Conservation (phyloP, 1,140 invertebrate genomes). For the Heliconius hermathena region DNA sequence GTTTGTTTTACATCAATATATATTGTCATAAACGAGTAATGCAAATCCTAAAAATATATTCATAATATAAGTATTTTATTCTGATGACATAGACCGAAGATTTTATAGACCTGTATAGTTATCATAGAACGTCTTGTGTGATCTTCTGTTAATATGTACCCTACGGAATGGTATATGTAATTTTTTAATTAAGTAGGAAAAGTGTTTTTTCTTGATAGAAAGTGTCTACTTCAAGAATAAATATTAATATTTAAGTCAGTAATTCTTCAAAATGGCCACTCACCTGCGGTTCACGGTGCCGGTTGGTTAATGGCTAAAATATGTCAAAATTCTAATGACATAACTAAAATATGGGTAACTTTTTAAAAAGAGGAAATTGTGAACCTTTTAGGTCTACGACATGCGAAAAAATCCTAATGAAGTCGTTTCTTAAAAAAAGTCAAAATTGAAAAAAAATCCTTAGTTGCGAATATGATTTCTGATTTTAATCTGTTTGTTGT, state of each 20-base stretch:
- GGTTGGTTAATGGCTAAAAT: background rate
- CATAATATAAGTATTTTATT: too few relatives aligned
- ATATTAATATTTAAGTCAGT: background rate
- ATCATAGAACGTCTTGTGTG: too few relatives aligned
- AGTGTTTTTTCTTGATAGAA: background rate
- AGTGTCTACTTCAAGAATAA: background rate
- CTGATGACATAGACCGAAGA: too few relatives aligned
- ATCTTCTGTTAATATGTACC: too few relatives aligned
- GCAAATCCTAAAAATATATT: too few relatives aligned
- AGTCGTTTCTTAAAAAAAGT: background rate
- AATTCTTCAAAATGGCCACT: slow-evolving; percentile 6
- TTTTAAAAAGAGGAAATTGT: background rate
- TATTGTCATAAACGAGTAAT: too few relatives aligned
- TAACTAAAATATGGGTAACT: background rate
- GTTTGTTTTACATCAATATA: too few relatives aligned
- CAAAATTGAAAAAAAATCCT: background rate
- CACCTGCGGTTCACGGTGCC: background rate
- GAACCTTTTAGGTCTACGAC: slow-evolving; percentile 3
- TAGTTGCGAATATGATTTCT: background rate
- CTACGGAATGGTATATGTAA: too few relatives aligned
- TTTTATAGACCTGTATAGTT: too few relatives aligned
- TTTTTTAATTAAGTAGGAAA: too few relatives aligned
- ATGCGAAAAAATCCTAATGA: slow-evolving; percentile 9
- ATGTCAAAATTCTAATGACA: slow-evolving; percentile 11
- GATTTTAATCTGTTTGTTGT: background rate